Evolutionary conservation across 2,797 vertebrate species (phyloP), one percentile per base, ranked within the genome.

Genomic region (Enteromius argenteus): DNA sequence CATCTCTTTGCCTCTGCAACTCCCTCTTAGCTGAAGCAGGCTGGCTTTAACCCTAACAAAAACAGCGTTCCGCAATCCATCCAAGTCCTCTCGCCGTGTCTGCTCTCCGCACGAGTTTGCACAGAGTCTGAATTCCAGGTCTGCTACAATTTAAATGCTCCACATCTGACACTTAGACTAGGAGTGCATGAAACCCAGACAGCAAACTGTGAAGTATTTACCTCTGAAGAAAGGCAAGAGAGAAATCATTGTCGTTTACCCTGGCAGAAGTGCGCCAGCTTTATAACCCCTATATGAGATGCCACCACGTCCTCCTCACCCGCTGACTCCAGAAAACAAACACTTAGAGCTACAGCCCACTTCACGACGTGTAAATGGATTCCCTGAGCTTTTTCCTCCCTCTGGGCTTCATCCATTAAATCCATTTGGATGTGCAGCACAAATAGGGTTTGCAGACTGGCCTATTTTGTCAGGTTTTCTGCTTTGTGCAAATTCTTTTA

Each of bases 141-240:
- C 72, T 72, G 42, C 66, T 72, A 39, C 74, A 81, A 82, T 80
- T 71, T 72, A 46, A 84, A 87, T 79, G 72, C 51, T 74, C 83
- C 69, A 72, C 74, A 88, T 83, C 74, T 88, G 85, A 88, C 87
- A 88, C 86, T 86, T 80, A 87, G 72, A 81, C 86, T 68, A 83
- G 74, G 81, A 86, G 78, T 87, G 66, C 84, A 84, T 86, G 86
- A 89, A 89, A 85, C 74, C 86, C 89, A 89, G 88, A 88, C 85
- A 88, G 86, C 82, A 89, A 88, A 87, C 86, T 89, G 87, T 86
- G 83, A 90, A 89, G 71, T 90, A 75, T 91, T 90, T 88, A 87
- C 87, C 88, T 84, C 42, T 86, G 71, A 58, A 44, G 81, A 71
- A 80, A 66, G 69, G 79, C 85, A 75, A 88, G 86, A 86, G 79